phyloP scores from a whole-genome alignment of 1,140 invertebrate species.

The Thaumetopoea pityocampa region DNA sequence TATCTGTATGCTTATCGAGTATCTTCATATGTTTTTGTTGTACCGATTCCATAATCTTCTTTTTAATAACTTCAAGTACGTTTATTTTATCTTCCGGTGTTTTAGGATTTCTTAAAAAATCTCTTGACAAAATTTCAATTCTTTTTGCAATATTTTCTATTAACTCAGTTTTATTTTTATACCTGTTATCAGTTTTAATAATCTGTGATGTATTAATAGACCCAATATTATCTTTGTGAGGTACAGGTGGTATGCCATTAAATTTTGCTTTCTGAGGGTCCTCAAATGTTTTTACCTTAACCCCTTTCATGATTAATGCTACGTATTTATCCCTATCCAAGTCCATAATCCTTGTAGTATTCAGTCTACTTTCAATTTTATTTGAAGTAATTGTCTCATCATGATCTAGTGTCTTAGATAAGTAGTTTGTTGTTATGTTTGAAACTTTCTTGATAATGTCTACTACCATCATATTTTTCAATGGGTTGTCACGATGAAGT shows the following conservation, averaged over 20 bases:
- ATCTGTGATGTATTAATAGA: no score
- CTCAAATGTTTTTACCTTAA: constrained; percentile 24
- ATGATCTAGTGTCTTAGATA: constrained; percentile 18
- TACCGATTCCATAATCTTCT: constrained; percentile 17
- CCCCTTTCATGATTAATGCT: constrained; percentile 30
- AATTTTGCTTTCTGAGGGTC: no score
- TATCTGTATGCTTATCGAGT: constrained; percentile 16
- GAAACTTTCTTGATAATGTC: constrained; percentile 36
- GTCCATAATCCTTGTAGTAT: constrained; percentile 20
- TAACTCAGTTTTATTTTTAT: constrained; percentile 1
- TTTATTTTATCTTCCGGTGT: constrained; percentile 11
- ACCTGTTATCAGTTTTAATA: not conserved
- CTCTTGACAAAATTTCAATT: constrained; percentile 21
- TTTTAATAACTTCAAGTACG: constrained; percentile 19
- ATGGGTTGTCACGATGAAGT: not conserved
- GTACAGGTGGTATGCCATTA: no score
- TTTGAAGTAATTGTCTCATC: constrained; percentile 23
- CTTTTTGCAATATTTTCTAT: constrained; percentile 17
- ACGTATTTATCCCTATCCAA: constrained; percentile 27
- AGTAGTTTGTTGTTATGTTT: constrained; percentile 25
- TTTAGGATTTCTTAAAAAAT: constrained; percentile 14
- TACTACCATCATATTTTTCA: constrained; percentile 8
- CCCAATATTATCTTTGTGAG: no score
- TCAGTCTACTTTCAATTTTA: constrained; percentile 32
- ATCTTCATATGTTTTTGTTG: constrained; percentile 16